phyloP scores from a whole-genome alignment of 2,113 vertebrate species.

The Microtus richardsoni region DNA sequence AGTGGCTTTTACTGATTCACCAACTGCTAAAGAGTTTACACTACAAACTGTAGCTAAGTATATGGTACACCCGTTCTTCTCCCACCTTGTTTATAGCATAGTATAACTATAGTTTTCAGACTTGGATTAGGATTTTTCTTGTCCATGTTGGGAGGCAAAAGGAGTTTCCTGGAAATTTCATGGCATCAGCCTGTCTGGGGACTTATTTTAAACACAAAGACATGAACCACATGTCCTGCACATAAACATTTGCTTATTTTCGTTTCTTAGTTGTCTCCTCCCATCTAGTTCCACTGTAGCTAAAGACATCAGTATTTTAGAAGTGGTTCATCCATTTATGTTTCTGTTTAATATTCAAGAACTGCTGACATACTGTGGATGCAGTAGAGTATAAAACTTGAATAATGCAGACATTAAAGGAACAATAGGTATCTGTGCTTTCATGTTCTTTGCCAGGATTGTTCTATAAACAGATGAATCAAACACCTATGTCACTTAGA shows the following conservation, averaged over 20 bases:
- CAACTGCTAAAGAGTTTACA: background rate
- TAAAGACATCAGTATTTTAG: background rate
- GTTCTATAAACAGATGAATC: slow-evolving; percentile 82
- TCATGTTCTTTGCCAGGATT: slow-evolving; percentile 84
- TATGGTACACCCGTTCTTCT: slow-evolving; percentile 27
- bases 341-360: background rate
- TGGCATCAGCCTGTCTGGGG: background rate
- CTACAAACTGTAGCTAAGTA: background rate
- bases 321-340: slow-evolving; percentile 47
- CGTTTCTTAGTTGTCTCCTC: background rate
- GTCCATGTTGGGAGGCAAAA: background rate
- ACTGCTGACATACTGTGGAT: background rate
- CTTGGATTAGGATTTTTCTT: background rate
- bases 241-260: slow-evolving; percentile 55
- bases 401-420: slow-evolving; percentile 76
- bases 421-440: slow-evolving; percentile 67
- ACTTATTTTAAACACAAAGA: background rate
- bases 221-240: slow-evolving; percentile 32
- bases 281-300: background rate
- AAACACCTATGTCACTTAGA: background rate
- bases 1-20: background rate
- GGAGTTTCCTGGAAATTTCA: slow-evolving; percentile 33
- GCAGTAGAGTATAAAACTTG: background rate
- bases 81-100: slow-evolving; percentile 57
- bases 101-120: slow-evolving; percentile 73